Conservation (phyloP, 2,113 vertebrate genomes). For the Melierax canorus region DNA sequence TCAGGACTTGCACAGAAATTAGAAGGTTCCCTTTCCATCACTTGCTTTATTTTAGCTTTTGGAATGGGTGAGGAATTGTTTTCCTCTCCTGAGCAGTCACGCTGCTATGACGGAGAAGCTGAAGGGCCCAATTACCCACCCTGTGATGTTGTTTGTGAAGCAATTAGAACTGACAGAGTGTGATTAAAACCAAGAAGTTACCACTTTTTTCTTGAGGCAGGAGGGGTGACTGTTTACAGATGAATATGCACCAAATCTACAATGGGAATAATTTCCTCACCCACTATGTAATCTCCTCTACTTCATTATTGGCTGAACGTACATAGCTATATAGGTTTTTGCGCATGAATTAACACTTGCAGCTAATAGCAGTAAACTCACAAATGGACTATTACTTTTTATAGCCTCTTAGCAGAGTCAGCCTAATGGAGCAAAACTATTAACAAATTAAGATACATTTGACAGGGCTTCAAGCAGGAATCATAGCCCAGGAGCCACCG, state of each 20-base stretch:
- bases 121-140: background rate
- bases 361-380: slow-evolving; percentile 58
- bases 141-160: background rate
- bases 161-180: slow-evolving; percentile 21
- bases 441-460: slow-evolving; percentile 50
- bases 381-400: slow-evolving; percentile 70
- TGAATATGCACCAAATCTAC: background rate
- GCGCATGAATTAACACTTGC: slow-evolving; percentile 44
- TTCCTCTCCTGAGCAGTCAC: background rate
- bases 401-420: slow-evolving; percentile 53
- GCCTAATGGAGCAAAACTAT: slow-evolving; percentile 59
- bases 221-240: background rate
- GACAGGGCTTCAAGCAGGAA: slow-evolving; percentile 24
- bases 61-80: background rate
- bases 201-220: background rate
- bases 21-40: background rate
- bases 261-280: background rate
- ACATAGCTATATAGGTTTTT: background rate
- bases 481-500: background rate
- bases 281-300: background rate
- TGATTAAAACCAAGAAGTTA: slow-evolving; percentile 42
- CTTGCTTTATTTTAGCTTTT: background rate
- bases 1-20: background rate
- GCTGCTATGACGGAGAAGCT: background rate
- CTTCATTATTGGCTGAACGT: background rate